Base-by-base conservation (phyloP, 2,888 invertebrate species). In the Pyrochroa serraticornis region DNA sequence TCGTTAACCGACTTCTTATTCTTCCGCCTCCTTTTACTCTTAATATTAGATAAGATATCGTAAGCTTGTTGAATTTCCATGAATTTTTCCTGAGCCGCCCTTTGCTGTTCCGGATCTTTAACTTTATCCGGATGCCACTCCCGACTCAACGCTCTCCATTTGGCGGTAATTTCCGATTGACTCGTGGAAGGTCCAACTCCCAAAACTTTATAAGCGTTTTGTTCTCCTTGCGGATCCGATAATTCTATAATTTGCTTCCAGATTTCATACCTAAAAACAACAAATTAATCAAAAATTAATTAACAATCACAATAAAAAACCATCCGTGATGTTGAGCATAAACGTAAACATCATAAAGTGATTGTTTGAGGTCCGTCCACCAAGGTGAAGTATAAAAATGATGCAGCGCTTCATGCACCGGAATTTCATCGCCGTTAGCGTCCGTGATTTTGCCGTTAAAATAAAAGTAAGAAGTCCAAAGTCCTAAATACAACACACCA, bases 1-100 rank as follows among this genome's bases (percentile, higher is more conserved):
- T 71, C 67, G 14, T 67, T 69, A 39, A 78, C 75, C 9, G 82
- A 87, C 69, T 89, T 87, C 69, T 89, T 89, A 75, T 93, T 94
- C 62, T 86, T 85, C 47, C 87, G 82, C 63, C 86, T 85, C 45
- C 94, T 82, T 63, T 89, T 88, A 48, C 87, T 86, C 73, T 93
- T 93, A 66, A 91, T 91, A 67, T 88, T 92, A 6, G 93, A 93
- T 0, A 96, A 81, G 38, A 92, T 89, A 74, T 93, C 95, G 75
- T 95, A 97, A 0, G 97, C 95, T 74, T 93, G 90, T 71, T 95
- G 95, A 60, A 96, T 92, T 71, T 95, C 93, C 84, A 96, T 92
- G 77, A 97, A 97, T 48, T 85, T 87, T 65, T 92, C 90, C 73
- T 95, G 92, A 0, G 94, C 95, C 1, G 80, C 83, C 37, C 91